Conservation (phyloP, 2,888 invertebrate species). For the Callyntrura sp. region DNA sequence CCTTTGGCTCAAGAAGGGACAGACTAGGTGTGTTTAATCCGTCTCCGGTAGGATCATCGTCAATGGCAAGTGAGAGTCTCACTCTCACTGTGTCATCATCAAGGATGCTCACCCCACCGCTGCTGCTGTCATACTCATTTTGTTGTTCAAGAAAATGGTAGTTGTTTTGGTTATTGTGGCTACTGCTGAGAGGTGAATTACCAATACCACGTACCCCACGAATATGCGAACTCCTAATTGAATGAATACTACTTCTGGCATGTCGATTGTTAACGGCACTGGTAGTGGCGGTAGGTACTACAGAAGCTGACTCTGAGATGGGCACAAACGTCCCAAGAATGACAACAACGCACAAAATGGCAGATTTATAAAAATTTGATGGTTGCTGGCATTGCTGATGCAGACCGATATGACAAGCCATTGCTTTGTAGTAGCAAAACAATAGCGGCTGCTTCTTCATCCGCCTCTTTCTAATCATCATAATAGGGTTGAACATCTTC, state of each 20-base stretch:
- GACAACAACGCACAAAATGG: slow-evolving; percentile 6
- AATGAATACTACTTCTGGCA: not conserved
- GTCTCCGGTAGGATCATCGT: slow-evolving; percentile 52
- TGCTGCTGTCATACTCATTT: slow-evolving; percentile 70
- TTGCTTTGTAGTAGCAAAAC: slow-evolving; percentile 24
- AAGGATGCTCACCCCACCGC: slow-evolving; percentile 69
- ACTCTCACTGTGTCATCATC: slow-evolving; percentile 68
- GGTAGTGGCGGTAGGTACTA: slow-evolving; percentile 36
- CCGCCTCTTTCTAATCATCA: slow-evolving; percentile 58
- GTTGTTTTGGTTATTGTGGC: not conserved
- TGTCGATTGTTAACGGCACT: slow-evolving; percentile 10
- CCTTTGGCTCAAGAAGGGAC: slow-evolving; percentile 57
- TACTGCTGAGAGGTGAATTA: not conserved
- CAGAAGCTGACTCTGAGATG: slow-evolving; percentile 69
- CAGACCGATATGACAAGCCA: slow-evolving; percentile 37
- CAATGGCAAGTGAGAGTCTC: slow-evolving; percentile 66
- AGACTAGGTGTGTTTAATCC: slow-evolving; percentile 63
- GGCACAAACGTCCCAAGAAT: slow-evolving; percentile 57
- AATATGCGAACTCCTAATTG: not conserved
- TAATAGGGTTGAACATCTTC: slow-evolving; percentile 56
- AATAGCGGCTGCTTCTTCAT: slow-evolving; percentile 57
- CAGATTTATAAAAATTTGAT: slow-evolving; percentile 23
- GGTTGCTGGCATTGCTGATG: slow-evolving; percentile 16
- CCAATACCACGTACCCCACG: slow-evolving; percentile 19
- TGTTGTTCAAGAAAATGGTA: slow-evolving; percentile 62